A percentile compares a stretch with the other conserved stretches of the same genome.
phyloP scores from a whole-genome alignment of 37 sponge, comb jelly and placozoan genomes.

The Petrosia ficiformis region DNA sequence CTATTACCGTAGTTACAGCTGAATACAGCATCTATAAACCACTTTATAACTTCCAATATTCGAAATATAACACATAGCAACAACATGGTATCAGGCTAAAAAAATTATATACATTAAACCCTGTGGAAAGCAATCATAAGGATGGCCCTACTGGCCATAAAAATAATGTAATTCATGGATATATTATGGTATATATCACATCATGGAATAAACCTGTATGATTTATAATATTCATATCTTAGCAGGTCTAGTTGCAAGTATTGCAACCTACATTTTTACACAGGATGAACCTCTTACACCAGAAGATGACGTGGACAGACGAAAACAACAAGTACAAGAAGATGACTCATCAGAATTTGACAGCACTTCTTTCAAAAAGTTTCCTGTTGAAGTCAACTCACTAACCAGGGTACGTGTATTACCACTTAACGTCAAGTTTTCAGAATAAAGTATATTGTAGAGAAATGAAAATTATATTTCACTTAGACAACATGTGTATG shows the following conservation, averaged over 20 bases:
- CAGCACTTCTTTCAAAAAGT: conserved; percentile 69
- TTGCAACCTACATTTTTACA: not conserved
- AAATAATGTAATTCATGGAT: no score
- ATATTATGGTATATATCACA: no score
- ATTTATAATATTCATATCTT: not conserved
- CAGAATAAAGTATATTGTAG: not conserved
- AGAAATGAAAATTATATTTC: not conserved
- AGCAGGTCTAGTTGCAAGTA: not conserved
- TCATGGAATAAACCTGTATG: no score
- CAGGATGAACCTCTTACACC: conserved; percentile 68
- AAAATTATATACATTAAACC: no score
- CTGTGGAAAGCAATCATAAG: no score
- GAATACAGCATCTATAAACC: no score
- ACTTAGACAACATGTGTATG: no score
- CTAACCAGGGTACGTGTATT: conserved; percentile 49
- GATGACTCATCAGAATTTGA: conserved; percentile 71
- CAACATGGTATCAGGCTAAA: no score
- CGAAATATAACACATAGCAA: no score
- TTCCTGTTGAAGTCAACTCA: conserved; percentile 57
- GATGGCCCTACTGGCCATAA: no score
- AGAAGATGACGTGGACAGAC: conserved; percentile 66
- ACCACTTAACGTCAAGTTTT: not conserved
- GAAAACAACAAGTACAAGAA: conserved; percentile 29
- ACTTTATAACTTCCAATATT: no score
- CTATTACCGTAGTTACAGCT: no score